Base-by-base conservation (phyloP, 2,888 invertebrate species). In the Chaetogeoica ovagalla region DNA sequence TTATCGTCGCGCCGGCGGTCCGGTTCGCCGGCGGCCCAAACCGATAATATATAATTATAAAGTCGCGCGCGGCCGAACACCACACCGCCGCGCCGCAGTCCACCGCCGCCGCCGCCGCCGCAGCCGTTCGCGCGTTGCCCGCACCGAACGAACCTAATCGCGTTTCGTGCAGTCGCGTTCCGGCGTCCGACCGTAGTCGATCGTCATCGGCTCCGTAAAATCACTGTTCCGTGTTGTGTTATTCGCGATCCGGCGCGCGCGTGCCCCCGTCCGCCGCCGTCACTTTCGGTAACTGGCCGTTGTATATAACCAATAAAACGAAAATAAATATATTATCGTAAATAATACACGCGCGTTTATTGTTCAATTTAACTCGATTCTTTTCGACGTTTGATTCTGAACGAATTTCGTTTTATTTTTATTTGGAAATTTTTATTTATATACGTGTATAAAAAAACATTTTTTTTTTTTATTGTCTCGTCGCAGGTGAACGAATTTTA, bases 401-500 rank as follows among this genome's bases (percentile, higher is more conserved):
- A 30, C 4, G 1, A 30, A 9, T 4, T 39, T 39, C 7, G 13
- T 17, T 43, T 68, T 52, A 52, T 8, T 23, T 23, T 48, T 68
- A 23, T 59, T 0, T 69, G 19, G 13, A 37, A 55, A 37, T 13
- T 69, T 55, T 30, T 55, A 13, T 55, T n/a, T n/a, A n/a, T n/a
- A n/a, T n/a, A n/a, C 55, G 6, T 43, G 7, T 4, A 43, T 5
- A 37, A 48, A 11, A 55, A 13, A 37, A 19, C n/a, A 2, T 68
- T 68, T 68, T 65, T 57, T 57, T 48, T 55, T 77, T 43, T 37
- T 23, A 62, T 19, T 30, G 30, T 15, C 48, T 48, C 11, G 19
- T n/a, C 63, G 57, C 30, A 79, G 79, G 79, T 71, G 62, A 77
- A 21, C 30, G 30, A 30, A 30, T 30, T 30, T 37, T 4, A 11